A percentile compares a stretch with the other conserved stretches of the same genome.
Conservation (phyloP, 2,113 vertebrate species). For the Zosterops pallidus region DNA sequence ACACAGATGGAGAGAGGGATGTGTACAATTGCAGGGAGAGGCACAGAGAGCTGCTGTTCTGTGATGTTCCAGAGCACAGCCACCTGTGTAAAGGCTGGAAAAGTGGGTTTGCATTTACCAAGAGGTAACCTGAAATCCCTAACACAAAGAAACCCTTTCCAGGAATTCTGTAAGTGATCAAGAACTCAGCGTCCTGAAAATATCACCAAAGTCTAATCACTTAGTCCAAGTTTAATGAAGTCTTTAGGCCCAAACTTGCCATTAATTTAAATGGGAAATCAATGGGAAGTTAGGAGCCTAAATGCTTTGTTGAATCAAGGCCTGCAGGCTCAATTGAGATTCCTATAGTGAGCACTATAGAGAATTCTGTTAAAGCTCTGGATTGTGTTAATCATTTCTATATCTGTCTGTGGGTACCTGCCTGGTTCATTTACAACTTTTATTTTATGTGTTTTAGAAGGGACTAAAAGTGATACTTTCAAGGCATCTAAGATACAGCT, state of each 20-base stretch:
- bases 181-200: background rate
- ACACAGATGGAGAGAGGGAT: background rate
- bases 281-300: slow-evolving; percentile 30
- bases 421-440: background rate
- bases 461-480: background rate
- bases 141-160: background rate
- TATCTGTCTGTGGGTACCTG: background rate
- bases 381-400: background rate
- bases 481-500: background rate
- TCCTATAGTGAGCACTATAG: background rate
- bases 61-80: background rate
- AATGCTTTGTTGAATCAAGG: slow-evolving; percentile 30
- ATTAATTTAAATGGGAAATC: slow-evolving; percentile 49
- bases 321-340: slow-evolving; percentile 9
- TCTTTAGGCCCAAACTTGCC: slow-evolving; percentile 21
- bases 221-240: slow-evolving; percentile 31
- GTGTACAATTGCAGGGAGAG: fast-evolving
- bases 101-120: background rate
- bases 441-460: background rate
- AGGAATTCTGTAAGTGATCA: background rate
- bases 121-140: background rate
- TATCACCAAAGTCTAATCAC: background rate
- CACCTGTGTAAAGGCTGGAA: fast-evolving
- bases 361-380: background rate
- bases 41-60: background rate